Evolutionary conservation across 2,113 vertebrate species (phyloP).

Genomic region (Dolichotis patagonum): DNA sequence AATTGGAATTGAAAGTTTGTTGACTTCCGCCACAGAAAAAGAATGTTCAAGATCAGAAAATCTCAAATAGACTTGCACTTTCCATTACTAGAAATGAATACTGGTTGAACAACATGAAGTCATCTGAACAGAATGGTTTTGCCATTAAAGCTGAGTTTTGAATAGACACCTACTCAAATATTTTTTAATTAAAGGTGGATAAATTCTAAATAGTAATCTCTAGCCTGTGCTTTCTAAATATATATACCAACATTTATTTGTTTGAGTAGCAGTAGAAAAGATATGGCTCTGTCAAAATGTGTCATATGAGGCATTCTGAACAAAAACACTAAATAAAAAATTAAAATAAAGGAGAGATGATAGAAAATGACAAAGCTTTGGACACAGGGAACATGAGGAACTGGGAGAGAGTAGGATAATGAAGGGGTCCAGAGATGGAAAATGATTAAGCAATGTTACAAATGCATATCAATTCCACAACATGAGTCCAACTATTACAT

Average conservation of each 20-base stretch:
- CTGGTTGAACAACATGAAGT: not conserved
- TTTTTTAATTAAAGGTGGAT: not conserved
- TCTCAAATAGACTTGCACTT: not conserved
- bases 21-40: too few species aligned
- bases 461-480: too few species aligned
- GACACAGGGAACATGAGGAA: too few species aligned
- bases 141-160: not conserved
- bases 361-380: too few species aligned
- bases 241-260: not conserved
- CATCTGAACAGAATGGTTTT: not conserved
- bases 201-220: not conserved
- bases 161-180: not conserved
- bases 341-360: too few species aligned
- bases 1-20: not conserved
- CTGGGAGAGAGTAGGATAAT: too few species aligned
- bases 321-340: not conserved
- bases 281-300: not conserved
- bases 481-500: too few species aligned
- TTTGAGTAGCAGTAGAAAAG: not conserved
- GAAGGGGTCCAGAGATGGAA: too few species aligned
- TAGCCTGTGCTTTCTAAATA: slow-evolving; percentile 14
- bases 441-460: too few species aligned
- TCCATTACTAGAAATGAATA: slow-evolving; percentile 1
- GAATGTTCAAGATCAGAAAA: not conserved
- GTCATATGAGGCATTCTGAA: not conserved